Percentiles rank a stretch among this genome's conserved stretches.
phyloP scores from a whole-genome alignment of 2,113 vertebrate genomes.

The Illadopsis cleaveri region DNA sequence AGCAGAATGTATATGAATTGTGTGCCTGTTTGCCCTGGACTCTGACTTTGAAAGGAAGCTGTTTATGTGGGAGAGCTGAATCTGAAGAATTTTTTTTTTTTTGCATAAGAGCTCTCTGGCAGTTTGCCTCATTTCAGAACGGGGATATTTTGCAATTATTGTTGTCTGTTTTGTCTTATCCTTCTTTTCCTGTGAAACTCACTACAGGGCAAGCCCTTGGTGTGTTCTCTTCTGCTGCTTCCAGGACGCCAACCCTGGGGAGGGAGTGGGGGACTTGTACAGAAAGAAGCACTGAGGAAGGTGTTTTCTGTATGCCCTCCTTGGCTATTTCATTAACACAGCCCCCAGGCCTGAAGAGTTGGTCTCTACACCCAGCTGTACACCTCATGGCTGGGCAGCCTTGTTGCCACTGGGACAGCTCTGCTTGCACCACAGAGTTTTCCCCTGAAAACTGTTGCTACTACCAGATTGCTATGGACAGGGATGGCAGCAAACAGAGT shows the following conservation, averaged over 20 bases:
- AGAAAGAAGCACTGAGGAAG: background rate
- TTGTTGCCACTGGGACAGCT: background rate
- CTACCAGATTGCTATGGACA: background rate
- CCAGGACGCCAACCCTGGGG: background rate
- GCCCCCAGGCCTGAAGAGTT: accelerated
- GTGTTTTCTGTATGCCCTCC: background rate
- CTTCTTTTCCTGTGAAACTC: background rate
- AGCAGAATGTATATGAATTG: background rate
- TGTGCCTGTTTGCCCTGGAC: background rate
- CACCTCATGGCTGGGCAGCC: background rate
- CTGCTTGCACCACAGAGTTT: background rate
- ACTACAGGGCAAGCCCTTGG: background rate
- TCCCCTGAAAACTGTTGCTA: background rate
- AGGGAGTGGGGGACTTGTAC: accelerated
- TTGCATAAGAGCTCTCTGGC: constrained; percentile 24
- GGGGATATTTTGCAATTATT: constrained; percentile 48
- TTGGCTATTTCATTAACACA: background rate
- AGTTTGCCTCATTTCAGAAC: background rate
- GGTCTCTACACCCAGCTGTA: background rate
- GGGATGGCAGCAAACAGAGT: background rate
- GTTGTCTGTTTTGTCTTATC: background rate
- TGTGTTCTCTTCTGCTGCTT: background rate
- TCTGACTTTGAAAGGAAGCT: constrained; percentile 41
- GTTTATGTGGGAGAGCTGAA: background rate
- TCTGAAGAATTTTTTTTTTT: background rate